A percentile compares a stretch with the other conserved stretches of the same genome.
These are phyloP conservation scores for Cheilosia urbana DNA, from an alignment of 2,888 invertebrate genomes.

Conservation along the genomic window DNA sequence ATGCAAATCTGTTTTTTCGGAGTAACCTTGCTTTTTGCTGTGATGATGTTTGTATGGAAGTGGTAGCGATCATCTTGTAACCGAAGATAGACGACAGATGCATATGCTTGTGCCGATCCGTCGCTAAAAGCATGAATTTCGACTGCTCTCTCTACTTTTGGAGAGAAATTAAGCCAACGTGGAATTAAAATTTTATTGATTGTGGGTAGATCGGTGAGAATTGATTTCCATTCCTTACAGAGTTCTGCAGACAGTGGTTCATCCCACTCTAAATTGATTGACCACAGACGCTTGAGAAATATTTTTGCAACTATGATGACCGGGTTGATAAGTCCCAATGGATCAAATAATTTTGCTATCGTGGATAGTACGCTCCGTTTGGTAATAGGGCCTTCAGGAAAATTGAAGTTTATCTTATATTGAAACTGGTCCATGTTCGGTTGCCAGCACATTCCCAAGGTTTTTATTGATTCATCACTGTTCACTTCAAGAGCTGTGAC, in stretches of 20 bases:
- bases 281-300: conserved; percentile 40
- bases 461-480: conserved; percentile 29
- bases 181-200: conserved; percentile 27
- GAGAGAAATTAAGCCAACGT: conserved; percentile 27
- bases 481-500: conserved; percentile 23
- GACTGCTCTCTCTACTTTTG: not conserved
- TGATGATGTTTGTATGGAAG: conserved; percentile 11
- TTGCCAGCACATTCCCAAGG: conserved; percentile 55
- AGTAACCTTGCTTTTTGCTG: conserved; percentile 15
- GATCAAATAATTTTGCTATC: conserved; percentile 53
- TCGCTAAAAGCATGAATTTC: conserved; percentile 54
- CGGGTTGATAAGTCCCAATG: conserved; percentile 51
- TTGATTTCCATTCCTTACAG: conserved; percentile 12
- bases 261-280: conserved; percentile 21
- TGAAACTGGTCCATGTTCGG: conserved; percentile 36
- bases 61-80: not conserved
- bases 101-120: conserved; percentile 41
- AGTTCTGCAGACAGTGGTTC: conserved; percentile 18
- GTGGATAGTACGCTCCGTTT: conserved; percentile 42
- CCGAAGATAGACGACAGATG: conserved; percentile 40
- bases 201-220: conserved; percentile 12
- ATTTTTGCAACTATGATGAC: conserved; percentile 49
- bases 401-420: conserved; percentile 32
- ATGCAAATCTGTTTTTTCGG: conserved; percentile 33
- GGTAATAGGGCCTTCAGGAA: conserved; percentile 2